phyloP scores from a whole-genome alignment of 2,888 invertebrate species.

The Electrophaes corylata region DNA sequence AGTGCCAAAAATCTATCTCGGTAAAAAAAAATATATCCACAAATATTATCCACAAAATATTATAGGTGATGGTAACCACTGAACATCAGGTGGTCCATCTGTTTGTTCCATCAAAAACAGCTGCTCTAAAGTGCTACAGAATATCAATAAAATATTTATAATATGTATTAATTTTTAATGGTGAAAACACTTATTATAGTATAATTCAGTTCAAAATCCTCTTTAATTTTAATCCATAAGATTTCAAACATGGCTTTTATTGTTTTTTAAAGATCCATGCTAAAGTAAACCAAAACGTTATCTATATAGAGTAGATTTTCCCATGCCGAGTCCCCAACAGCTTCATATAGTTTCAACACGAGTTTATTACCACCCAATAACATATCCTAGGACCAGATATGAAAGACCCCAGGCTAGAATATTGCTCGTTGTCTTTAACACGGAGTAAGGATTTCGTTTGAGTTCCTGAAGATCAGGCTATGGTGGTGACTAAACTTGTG shows the following conservation, averaged over 20 bases:
- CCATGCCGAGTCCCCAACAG: not conserved
- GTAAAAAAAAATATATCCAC: no score
- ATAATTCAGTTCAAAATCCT: slow-evolving; percentile 19
- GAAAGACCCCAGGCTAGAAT: slow-evolving; percentile 18
- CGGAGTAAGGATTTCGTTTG: slow-evolving; percentile 1
- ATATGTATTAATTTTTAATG: no score
- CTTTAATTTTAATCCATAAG: slow-evolving; percentile 10
- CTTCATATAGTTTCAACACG: slow-evolving; percentile 25
- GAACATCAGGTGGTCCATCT: no score
- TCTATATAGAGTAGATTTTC: slow-evolving; percentile 6
- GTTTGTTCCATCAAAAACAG: no score
- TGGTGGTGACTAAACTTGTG: slow-evolving; percentile 12
- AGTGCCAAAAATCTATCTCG: no score
- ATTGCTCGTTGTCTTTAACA: slow-evolving; percentile 17
- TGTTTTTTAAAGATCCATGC: not conserved
- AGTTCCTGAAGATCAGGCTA: slow-evolving; percentile 3
- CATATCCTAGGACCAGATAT: slow-evolving; percentile 23
- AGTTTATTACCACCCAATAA: slow-evolving; percentile 34
- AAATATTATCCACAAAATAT: no score
- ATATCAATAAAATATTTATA: no score
- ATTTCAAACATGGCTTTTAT: slow-evolving; percentile 20
- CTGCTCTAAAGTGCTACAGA: no score
- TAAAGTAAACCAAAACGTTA: not conserved
- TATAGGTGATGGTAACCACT: no score
- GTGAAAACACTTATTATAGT: no score